A percentile compares a stretch with the other conserved stretches of the same genome.
These are phyloP conservation scores for Drosophila anceps DNA, from an alignment of 2,888 invertebrate species.

Conservation along the genomic window DNA sequence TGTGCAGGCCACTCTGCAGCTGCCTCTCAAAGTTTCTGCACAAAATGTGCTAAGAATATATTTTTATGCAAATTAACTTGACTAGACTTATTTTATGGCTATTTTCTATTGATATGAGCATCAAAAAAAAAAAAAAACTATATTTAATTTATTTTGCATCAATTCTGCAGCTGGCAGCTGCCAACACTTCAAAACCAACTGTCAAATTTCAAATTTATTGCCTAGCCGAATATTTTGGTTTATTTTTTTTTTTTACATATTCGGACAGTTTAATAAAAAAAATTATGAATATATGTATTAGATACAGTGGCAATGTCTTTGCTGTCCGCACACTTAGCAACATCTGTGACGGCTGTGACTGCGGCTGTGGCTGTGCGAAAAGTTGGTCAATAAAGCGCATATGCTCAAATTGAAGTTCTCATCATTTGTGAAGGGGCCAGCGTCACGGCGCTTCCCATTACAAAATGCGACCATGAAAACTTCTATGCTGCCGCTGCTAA, in stretches of 20 bases:
- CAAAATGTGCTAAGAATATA: background rate
- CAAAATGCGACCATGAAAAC: slow-evolving; percentile 8
- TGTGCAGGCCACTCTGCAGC: background rate
- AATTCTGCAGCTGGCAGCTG: slow-evolving; percentile 4
- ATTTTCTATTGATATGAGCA: too few species aligned
- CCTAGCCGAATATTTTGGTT: background rate
- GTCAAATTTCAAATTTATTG: slow-evolving; percentile 8
- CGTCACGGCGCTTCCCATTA: slow-evolving; percentile 1
- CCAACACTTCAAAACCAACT: slow-evolving; percentile 1
- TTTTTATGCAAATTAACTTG: too few species aligned
- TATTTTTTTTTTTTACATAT: slow-evolving; percentile 1
- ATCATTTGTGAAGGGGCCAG: slow-evolving; percentile 1
- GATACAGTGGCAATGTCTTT: background rate
- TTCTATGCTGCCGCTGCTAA: background rate
- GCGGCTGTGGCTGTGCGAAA: background rate
- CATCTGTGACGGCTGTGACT: background rate
- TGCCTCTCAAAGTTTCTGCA: background rate
- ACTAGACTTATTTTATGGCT: too few species aligned
- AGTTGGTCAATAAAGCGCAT: slow-evolving; percentile 13
- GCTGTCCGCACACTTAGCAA: background rate
- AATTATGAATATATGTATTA: slow-evolving; percentile 1
- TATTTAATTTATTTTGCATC: background rate
- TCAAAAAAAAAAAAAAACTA: background rate
- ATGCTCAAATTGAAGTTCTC: slow-evolving; percentile 1
- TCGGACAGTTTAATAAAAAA: slow-evolving; percentile 6